Conservation (phyloP, 2,888 invertebrate species). For the Esperia sulphurella region DNA sequence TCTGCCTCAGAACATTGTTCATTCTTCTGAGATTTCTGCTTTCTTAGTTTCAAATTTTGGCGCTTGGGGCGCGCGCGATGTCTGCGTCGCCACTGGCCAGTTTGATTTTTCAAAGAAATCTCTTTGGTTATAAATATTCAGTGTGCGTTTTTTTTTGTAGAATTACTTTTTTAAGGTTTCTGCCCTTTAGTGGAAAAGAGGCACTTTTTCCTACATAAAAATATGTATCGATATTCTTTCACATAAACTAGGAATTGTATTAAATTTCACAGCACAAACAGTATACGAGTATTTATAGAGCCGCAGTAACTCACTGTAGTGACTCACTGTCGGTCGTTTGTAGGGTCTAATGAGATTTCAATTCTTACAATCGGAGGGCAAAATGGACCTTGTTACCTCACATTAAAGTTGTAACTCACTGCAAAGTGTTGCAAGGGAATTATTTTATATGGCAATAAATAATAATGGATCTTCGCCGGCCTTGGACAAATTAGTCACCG, state of each 20-base stretch:
- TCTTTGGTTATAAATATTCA: too few species aligned
- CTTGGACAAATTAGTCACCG: conserved; percentile 73
- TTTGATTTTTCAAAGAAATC: too few species aligned
- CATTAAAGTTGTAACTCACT: conserved; percentile 33
- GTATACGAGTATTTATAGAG: conserved; percentile 8
- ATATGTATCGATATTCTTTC: neutral
- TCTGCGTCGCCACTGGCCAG: too few species aligned
- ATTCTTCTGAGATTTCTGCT: too few species aligned
- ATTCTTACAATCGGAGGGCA: neutral
- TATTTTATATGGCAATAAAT: conserved; percentile 71
- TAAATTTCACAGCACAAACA: neutral
- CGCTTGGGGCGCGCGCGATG: too few species aligned
- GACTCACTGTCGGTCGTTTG: neutral
- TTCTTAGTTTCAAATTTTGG: too few species aligned
- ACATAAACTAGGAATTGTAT: neutral
- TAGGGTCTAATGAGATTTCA: conserved; percentile 1
- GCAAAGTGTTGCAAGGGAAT: conserved; percentile 21
- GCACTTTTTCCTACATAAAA: too few species aligned
- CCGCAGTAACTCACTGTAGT: conserved; percentile 5
- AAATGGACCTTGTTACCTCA: conserved; percentile 33
- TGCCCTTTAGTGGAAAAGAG: too few species aligned
- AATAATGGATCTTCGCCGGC: conserved; percentile 72
- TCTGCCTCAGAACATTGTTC: too few species aligned
- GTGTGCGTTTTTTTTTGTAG: too few species aligned
- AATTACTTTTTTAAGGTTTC: too few species aligned